These are phyloP conservation scores for Meriones psammophilus DNA, from an alignment of 2,797 vertebrate species.

Conservation along the genomic window DNA sequence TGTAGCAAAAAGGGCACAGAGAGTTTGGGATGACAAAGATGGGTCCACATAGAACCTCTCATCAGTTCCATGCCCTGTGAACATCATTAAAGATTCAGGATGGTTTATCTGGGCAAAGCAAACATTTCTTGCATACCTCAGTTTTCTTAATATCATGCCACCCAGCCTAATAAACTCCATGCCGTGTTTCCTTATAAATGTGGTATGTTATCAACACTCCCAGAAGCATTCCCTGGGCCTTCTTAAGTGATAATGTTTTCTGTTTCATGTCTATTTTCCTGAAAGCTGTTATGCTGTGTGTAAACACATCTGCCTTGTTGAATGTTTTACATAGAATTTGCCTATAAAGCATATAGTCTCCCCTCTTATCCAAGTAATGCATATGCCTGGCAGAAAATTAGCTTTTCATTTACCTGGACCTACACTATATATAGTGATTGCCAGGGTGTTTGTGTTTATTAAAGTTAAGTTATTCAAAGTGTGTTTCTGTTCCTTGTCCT, in stretches of 20 bases:
- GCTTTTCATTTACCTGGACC: neutral
- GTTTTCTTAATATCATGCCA: conserved; percentile 21
- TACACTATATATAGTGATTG: neutral
- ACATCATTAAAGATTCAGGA: neutral
- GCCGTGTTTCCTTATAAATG: neutral
- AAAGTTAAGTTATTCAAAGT: neutral
- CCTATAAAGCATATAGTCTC: conserved; percentile 26
- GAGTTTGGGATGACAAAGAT: neutral
- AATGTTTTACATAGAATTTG: conserved; percentile 51
- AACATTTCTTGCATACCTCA: neutral
- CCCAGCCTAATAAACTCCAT: neutral
- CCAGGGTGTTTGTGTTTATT: conserved; percentile 8
- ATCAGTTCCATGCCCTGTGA: neutral
- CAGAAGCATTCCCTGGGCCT: conserved; percentile 14
- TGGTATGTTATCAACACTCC: neutral
- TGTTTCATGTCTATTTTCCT: conserved; percentile 43
- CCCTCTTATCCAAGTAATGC: conserved; percentile 38
- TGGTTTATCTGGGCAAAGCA: neutral
- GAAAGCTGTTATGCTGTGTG: neutral
- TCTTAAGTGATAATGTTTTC: conserved; percentile 60
- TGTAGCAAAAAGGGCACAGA: neutral
- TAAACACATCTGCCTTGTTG: conserved; percentile 33
- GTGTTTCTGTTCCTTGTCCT: neutral
- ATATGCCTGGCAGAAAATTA: conserved; percentile 45
- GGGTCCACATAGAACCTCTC: neutral